Percentiles rank a stretch among this genome's conserved stretches.
Evolutionary conservation across 2,797 vertebrate species (phyloP).

Genomic region (Momotus momota): DNA sequence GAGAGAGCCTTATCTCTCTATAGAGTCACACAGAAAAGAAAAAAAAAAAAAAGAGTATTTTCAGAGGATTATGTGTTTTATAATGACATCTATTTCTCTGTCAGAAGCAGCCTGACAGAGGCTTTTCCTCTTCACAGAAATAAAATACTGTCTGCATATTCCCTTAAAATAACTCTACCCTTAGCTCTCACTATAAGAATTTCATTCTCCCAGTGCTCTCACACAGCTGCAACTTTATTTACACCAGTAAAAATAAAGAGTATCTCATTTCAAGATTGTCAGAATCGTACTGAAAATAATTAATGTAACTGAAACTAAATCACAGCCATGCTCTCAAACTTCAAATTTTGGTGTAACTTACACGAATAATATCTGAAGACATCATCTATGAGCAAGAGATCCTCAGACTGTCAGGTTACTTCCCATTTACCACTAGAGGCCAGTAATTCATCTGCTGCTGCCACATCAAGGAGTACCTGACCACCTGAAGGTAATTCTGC

Average conservation of each 20-base stretch:
- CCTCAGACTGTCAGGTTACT: background rate
- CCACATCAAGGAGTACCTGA: background rate
- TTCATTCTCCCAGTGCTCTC: background rate
- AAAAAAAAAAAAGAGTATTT: background rate
- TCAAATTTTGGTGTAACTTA: background rate
- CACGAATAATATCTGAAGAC: background rate
- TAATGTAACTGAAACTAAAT: background rate
- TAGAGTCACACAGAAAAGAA: background rate
- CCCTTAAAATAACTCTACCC: background rate
- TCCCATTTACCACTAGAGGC: constrained; percentile 40
- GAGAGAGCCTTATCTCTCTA: background rate
- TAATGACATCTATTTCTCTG: background rate
- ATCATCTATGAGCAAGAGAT: rapidly evolving
- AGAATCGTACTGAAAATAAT: background rate
- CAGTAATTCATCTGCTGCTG: constrained; percentile 21
- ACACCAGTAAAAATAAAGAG: background rate
- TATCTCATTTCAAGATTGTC: background rate
- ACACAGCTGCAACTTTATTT: background rate
- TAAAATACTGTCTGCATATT: background rate
- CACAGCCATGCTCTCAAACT: background rate
- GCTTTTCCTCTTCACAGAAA: background rate
- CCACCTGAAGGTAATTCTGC: background rate
- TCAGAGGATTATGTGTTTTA: background rate
- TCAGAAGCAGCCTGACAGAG: background rate
- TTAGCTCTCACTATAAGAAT: background rate